phyloP scores from a whole-genome alignment of 2,113 vertebrate species.

The Orcinus orca region DNA sequence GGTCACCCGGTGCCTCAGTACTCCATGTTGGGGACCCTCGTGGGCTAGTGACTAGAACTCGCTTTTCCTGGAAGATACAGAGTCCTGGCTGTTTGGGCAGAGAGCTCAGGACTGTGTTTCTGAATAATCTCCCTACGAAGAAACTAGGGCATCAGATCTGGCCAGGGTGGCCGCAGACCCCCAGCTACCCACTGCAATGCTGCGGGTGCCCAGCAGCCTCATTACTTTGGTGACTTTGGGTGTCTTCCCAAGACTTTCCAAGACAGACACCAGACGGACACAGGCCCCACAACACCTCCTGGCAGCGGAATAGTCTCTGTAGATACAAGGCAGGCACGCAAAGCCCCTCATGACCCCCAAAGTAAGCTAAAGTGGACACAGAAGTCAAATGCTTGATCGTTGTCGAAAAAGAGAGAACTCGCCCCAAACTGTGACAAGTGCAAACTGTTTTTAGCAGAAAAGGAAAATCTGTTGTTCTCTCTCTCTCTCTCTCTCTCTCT shows the following conservation, averaged over 20 bases:
- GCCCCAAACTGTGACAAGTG: background rate
- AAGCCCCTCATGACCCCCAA: background rate
- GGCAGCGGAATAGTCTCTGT: background rate
- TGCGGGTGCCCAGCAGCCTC: rapidly evolving
- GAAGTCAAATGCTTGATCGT: background rate
- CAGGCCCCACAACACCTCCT: rapidly evolving
- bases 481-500: background rate
- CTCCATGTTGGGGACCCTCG: background rate
- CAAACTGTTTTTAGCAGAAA: background rate
- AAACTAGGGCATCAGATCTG: background rate
- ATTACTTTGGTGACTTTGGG: background rate
- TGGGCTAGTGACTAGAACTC: background rate
- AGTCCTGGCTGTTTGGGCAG: background rate
- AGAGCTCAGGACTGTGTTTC: background rate
- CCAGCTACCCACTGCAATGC: rapidly evolving
- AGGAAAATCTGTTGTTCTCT: background rate
- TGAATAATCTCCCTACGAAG: background rate
- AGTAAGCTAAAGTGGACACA: background rate
- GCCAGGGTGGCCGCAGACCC: no score
- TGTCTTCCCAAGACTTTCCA: background rate
- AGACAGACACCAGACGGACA: background rate
- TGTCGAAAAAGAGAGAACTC: background rate
- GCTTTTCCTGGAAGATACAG: background rate
- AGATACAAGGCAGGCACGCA: background rate
- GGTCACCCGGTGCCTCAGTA: background rate